Evolutionary conservation across 1,140 invertebrate genomes (phyloP).

Genomic region (Meteorus sp.): DNA sequence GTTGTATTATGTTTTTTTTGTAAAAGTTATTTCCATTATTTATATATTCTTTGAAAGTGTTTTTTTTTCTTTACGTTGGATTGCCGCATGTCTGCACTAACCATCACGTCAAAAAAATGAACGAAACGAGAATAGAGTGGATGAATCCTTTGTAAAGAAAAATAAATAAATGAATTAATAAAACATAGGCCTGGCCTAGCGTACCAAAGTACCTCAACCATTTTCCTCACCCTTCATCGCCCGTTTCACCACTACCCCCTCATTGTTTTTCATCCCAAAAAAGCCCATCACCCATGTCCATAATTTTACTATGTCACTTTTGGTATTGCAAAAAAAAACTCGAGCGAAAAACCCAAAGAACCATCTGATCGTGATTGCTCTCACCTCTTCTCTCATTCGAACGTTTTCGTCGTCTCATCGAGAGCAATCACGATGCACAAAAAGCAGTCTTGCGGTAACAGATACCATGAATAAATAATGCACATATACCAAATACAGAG

Average conservation of each 20-base stretch:
- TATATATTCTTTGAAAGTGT: conserved; percentile 42
- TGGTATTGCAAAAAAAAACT: conserved; percentile 11
- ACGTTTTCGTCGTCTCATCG: too few relatives aligned
- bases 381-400: too few relatives aligned
- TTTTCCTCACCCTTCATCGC: conserved; percentile 6
- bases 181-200: conserved; percentile 54
- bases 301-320: not conserved
- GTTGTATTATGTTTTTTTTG: conserved; percentile 34
- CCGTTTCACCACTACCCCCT: conserved; percentile 15
- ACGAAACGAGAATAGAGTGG: too few relatives aligned
- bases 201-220: conserved; percentile 54
- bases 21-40: conserved; percentile 37
- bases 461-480: too few relatives aligned
- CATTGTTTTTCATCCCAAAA: too few relatives aligned
- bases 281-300: too few relatives aligned
- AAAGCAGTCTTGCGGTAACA: too few relatives aligned
- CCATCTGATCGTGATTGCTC: too few relatives aligned
- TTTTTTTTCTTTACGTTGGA: conserved; percentile 44
- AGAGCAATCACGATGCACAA: too few relatives aligned
- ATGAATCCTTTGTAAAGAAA: conserved; percentile 30
- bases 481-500: conserved; percentile 48
- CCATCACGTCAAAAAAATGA: too few relatives aligned
- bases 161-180: conserved; percentile 3
- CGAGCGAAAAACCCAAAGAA: conserved; percentile 49
- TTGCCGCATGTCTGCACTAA: conserved; percentile 55